A percentile compares a stretch with the other conserved stretches of the same genome.
Evolutionary conservation across 2,888 invertebrate species (phyloP).

Genomic region (Apeira syringaria): DNA sequence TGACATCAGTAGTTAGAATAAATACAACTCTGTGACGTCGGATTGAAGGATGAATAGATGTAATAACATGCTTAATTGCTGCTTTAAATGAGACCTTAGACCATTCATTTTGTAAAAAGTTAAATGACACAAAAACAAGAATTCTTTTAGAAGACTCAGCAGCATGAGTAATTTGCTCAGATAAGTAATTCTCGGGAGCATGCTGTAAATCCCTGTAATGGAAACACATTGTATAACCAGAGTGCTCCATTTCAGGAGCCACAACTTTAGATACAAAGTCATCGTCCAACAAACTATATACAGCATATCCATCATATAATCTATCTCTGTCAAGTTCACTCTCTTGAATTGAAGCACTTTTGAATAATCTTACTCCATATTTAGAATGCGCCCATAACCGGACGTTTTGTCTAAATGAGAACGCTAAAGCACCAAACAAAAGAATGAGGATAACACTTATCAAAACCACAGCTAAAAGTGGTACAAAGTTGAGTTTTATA

Average conservation of each 20-base stretch:
- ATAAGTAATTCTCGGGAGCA: constrained; percentile 84
- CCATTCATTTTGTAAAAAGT: constrained; percentile 93
- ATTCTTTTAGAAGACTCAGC: constrained; percentile 87
- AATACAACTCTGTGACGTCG: constrained; percentile 84
- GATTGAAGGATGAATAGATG: constrained; percentile 86
- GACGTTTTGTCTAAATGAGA: constrained; percentile 91
- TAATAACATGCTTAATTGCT: constrained; percentile 89
- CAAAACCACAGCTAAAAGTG: constrained; percentile 88
- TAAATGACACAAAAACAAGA: constrained; percentile 90
- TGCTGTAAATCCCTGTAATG: constrained; percentile 86
- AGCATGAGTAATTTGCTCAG: constrained; percentile 85
- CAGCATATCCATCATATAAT: constrained; percentile 93
- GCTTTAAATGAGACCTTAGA: constrained; percentile 91
- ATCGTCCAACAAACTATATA: constrained; percentile 92
- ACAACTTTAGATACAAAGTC: constrained; percentile 87
- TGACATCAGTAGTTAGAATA: constrained; percentile 85
- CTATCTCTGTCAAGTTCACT: constrained; percentile 86
- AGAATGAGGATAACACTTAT: constrained; percentile 89
- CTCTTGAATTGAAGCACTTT: constrained; percentile 83
- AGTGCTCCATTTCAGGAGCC: constrained; percentile 90
- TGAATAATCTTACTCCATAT: constrained; percentile 91
- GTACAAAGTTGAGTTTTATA: constrained; percentile 87
- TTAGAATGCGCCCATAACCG: constrained; percentile 91
- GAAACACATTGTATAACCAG: constrained; percentile 85
- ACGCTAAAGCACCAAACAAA: constrained; percentile 87